These are phyloP conservation scores for Sebastes trivittatus DNA, from an alignment of 2,797 vertebrate genomes.

Conservation along the genomic window DNA sequence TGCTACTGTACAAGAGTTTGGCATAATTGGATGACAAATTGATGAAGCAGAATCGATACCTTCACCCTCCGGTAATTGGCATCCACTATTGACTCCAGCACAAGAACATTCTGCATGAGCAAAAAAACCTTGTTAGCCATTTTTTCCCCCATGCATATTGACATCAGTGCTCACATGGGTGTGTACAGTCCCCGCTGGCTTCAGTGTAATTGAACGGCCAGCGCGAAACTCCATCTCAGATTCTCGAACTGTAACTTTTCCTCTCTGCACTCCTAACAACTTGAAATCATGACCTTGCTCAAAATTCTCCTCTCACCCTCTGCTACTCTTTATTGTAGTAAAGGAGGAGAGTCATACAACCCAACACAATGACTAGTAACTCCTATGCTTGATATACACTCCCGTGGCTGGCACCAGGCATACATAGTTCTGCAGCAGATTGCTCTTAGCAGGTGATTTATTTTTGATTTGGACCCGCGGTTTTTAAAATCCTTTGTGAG, in stretches of 20 bases:
- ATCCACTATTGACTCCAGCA: constrained; percentile 50
- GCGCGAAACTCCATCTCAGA: constrained; percentile 5
- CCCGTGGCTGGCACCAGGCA: too few species aligned
- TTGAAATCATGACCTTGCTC: constrained; percentile 24
- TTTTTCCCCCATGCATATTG: constrained; percentile 40
- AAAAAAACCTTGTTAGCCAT: constrained; percentile 65
- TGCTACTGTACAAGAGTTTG: neutral
- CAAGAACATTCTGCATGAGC: constrained; percentile 53
- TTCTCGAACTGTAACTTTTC: neutral
- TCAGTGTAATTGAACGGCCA: constrained; percentile 25
- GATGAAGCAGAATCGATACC: constrained; percentile 49
- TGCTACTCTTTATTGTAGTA: constrained; percentile 9
- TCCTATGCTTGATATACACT: too few species aligned
- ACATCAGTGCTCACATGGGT: constrained; percentile 21
- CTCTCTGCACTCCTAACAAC: neutral
- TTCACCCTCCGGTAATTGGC: constrained; percentile 42
- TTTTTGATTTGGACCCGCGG: too few species aligned
- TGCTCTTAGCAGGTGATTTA: too few species aligned
- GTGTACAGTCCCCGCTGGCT: neutral
- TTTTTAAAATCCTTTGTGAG: too few species aligned
- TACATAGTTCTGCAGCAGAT: too few species aligned
- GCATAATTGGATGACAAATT: constrained; percentile 58
- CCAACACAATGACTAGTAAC: neutral
- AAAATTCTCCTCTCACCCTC: neutral
- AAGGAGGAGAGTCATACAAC: neutral